These are phyloP conservation scores for Peromyscus californicus DNA, from an alignment of 2,113 vertebrate species.

Conservation along the genomic window DNA sequence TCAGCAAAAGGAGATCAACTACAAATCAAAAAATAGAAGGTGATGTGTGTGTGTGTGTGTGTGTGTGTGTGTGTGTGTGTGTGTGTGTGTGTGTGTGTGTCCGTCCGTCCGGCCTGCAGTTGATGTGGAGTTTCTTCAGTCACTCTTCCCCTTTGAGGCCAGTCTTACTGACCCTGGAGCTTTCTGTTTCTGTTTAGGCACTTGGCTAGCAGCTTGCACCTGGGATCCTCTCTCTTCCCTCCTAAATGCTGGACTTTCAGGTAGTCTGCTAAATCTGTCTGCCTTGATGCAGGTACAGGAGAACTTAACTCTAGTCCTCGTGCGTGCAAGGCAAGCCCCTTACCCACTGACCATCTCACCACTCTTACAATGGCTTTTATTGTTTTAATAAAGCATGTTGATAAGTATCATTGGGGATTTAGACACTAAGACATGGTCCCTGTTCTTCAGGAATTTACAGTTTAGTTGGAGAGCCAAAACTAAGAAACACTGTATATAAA, in stretches of 20 bases:
- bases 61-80: no score
- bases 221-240: neutral
- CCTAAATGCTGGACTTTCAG: neutral
- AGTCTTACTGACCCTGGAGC: neutral
- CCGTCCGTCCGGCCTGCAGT: neutral
- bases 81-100: no score
- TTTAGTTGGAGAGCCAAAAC: constrained; percentile 36
- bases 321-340: neutral
- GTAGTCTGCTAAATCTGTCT: neutral
- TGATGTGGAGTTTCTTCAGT: neutral
- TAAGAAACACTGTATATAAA: constrained; percentile 6
- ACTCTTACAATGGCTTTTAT: neutral
- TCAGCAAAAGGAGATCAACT: constrained; percentile 46
- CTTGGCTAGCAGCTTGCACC: neutral
- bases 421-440: neutral
- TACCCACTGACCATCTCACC: neutral
- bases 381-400: constrained; percentile 7
- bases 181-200: neutral
- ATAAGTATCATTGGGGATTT: neutral
- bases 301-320: neutral
- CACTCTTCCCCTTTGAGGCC: neutral
- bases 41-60: neutral
- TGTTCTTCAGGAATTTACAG: constrained; percentile 8
- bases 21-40: neutral
- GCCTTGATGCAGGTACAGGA: neutral